A percentile compares a stretch with the other conserved stretches of the same genome.
Conservation (phyloP, 2,113 vertebrate species). For the Paramormyrops kingsleyae region DNA sequence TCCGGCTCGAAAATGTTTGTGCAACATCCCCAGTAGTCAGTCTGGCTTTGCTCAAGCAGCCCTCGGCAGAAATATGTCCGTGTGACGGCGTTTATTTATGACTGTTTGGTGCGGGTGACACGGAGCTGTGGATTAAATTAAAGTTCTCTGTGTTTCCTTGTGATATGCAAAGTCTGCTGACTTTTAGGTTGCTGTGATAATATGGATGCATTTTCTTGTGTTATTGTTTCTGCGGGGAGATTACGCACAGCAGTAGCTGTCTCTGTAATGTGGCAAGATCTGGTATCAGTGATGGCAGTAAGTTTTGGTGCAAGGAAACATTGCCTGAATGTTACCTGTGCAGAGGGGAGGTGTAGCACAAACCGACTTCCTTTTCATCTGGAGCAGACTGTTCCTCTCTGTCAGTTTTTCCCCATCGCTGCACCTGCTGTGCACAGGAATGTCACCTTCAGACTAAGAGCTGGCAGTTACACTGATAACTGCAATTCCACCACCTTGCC, state of each 20-base stretch:
- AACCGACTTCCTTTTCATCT: conserved; percentile 19
- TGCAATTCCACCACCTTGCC: neutral
- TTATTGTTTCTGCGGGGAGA: neutral
- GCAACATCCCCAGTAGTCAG: neutral
- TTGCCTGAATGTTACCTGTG: neutral
- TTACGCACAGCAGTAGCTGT: neutral
- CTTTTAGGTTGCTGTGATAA: neutral
- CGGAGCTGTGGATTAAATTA: neutral
- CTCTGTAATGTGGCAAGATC: neutral
- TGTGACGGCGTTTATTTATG: neutral
- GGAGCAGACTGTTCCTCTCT: conserved; percentile 35
- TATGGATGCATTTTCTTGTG: neutral
- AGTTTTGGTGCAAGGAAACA: neutral
- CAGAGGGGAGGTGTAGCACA: conserved; percentile 32
- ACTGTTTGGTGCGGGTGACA: neutral
- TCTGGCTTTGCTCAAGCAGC: neutral
- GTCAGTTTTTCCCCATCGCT: conserved; percentile 23
- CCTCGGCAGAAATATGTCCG: neutral
- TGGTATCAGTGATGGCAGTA: neutral
- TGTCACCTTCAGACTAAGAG: conserved; percentile 17
- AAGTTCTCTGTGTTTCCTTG: neutral
- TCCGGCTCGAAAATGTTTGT: neutral
- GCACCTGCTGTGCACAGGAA: conserved; percentile 21
- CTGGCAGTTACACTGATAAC: neutral
- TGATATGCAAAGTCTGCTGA: neutral